Conservation (phyloP, 2,797 vertebrate species). For the Loriculus beryllinus region DNA sequence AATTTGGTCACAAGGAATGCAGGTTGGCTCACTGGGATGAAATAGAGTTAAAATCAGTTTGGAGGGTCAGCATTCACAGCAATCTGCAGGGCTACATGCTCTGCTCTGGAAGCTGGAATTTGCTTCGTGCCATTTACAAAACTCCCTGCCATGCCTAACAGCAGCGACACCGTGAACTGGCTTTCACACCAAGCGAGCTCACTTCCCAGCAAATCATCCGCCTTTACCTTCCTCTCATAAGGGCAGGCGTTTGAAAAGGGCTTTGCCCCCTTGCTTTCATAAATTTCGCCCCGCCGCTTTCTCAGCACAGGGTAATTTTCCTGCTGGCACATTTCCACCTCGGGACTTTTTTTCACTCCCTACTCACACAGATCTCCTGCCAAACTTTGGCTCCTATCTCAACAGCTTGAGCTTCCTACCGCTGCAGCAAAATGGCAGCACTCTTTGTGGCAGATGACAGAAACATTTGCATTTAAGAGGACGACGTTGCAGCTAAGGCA, state of each 20-base stretch:
- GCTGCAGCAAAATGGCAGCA: not conserved
- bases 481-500: accelerated
- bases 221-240: not conserved
- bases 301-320: constrained; percentile 4
- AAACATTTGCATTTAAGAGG: not conserved
- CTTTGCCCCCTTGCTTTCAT: not conserved
- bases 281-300: not conserved
- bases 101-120: not conserved
- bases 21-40: not conserved
- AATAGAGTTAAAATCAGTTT: not conserved
- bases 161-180: not conserved
- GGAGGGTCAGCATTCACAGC: not conserved
- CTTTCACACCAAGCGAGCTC: not conserved
- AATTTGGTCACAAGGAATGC: not conserved
- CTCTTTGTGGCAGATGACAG: not conserved
- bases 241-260: not conserved
- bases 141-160: not conserved
- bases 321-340: not conserved
- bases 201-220: not conserved
- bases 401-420: not conserved
- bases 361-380: not conserved
- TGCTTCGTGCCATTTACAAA: not conserved
- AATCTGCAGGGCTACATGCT: not conserved
- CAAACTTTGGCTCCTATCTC: not conserved
- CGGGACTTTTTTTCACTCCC: not conserved